Evolutionary conservation across 2,888 invertebrate genomes (phyloP), one percentile per base, ranked within the genome.

Genomic region (Piscicola geometra): DNA sequence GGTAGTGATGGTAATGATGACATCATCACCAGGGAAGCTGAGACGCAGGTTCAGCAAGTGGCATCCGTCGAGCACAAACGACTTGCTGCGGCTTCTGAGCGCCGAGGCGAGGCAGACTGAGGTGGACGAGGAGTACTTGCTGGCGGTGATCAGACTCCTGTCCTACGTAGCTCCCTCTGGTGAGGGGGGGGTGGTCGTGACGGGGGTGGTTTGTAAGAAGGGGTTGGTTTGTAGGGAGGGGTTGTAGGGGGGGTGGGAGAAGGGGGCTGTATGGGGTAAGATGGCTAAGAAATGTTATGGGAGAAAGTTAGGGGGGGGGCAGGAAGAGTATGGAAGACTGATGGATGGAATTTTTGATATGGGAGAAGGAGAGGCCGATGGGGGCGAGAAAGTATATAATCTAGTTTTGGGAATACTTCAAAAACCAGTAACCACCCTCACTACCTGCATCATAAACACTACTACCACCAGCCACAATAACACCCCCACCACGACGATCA

Each of bases 21-120:
- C 28, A 64, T 64, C 64, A 64, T 64, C 64, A 64, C 21, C 64
- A 64, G 64, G n/a, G 64, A 28, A 64, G 21, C 25, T 56, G 12
- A 56, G 60, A 21, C 21, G 60, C 3, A 56, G 25, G 60, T 56
- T 56, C 25, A 18, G n/a, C n/a, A 56, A 56, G 60, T 3, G 9
- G 25, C 25, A 56, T 25, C 60, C 5, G 15, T 18, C 21, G 5
- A n/a, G 15, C 60, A 56, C 60, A 9, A 56, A 21, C 60, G 60
- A 56, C 60, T 21, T 56, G 3, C 5, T 56, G 5, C 21, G 25
- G n/a, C 60, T 56, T 5, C 5, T 56, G n/a, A 18, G 60, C 60
- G n/a, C 21, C n/a, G 60, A 56, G 25, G 5, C 21, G 5, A 56
- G 25, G 60, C 21, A 25, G 21, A 3, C n/a, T 25, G 60, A 25